A percentile compares a stretch with the other conserved stretches of the same genome.
These are phyloP conservation scores for Diaphora mendica DNA, from an alignment of 2,888 invertebrate genomes.

Conservation along the genomic window DNA sequence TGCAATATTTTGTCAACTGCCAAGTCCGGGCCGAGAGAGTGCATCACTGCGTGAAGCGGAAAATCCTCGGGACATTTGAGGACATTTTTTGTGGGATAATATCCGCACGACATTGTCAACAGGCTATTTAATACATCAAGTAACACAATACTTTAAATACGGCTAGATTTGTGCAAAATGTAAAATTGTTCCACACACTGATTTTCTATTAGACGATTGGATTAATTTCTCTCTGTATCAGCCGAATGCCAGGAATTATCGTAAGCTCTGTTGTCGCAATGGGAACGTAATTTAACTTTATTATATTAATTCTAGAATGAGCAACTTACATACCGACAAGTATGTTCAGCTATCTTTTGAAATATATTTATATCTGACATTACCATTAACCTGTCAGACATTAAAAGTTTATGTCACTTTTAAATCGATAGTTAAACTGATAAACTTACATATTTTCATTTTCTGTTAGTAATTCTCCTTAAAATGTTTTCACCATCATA, in stretches of 20 bases:
- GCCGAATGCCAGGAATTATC: conserved; percentile 37
- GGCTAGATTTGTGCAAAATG: conserved; percentile 86
- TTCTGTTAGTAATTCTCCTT: conserved; percentile 29
- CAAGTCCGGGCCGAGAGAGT: conserved; percentile 81
- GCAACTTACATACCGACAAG: conserved; percentile 20
- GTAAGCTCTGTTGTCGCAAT: conserved; percentile 28
- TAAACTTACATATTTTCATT: conserved; percentile 44
- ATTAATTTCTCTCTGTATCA: conserved; percentile 70
- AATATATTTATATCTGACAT: conserved; percentile 26
- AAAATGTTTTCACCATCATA: conserved; percentile 62
- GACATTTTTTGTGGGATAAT: conserved; percentile 86
- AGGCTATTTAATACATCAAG: conserved; percentile 85
- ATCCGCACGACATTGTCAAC: conserved; percentile 86
- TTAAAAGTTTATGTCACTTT: conserved; percentile 35
- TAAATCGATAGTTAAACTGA: conserved; percentile 32
- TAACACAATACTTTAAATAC: conserved; percentile 86
- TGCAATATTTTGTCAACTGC: conserved; percentile 87
- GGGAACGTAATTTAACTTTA: conserved; percentile 32
- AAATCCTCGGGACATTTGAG: conserved; percentile 86
- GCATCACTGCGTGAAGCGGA: conserved; percentile 85
- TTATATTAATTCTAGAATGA: conserved; percentile 33
- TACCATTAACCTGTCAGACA: conserved; percentile 27
- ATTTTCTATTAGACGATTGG: conserved; percentile 78
- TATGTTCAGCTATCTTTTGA: conserved; percentile 13
- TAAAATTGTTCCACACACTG: conserved; percentile 82